A percentile compares a stretch with the other conserved stretches of the same genome.
These are phyloP conservation scores for Tetrax tetrax DNA, from an alignment of 2,113 vertebrate genomes.

Conservation along the genomic window DNA sequence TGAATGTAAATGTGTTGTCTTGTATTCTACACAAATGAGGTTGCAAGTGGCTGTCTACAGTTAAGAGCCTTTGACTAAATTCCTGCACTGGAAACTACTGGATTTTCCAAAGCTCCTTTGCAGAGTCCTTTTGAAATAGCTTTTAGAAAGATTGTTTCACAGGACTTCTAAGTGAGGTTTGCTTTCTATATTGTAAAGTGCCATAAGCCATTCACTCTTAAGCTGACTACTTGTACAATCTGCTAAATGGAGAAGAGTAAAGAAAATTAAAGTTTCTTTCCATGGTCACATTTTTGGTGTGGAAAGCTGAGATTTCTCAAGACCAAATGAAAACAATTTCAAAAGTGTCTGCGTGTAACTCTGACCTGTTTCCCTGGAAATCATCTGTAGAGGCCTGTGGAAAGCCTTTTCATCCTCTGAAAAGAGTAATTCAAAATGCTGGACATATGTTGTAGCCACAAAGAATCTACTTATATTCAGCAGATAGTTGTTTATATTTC, in stretches of 20 bases:
- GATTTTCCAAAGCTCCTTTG: background rate
- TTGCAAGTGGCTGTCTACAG: background rate
- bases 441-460: background rate
- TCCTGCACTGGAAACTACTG: background rate
- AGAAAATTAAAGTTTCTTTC: background rate
- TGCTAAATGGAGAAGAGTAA: background rate
- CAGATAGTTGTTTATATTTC: background rate
- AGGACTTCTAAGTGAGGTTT: background rate
- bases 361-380: background rate
- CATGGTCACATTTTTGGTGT: background rate
- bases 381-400: background rate
- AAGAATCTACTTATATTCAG: background rate
- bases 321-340: background rate
- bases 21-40: fast-evolving
- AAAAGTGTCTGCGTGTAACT: background rate
- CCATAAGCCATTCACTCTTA: background rate
- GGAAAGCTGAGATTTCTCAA: background rate
- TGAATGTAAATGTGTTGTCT: background rate
- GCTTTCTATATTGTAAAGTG: background rate
- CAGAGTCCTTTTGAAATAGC: background rate
- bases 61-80: background rate
- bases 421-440: background rate
- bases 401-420: background rate
- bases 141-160: background rate
- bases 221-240: background rate